A percentile compares a stretch with the other conserved stretches of the same genome.
Evolutionary conservation across 1,140 invertebrate species (phyloP).

Genomic region (Sarcophaga peregrina): DNA sequence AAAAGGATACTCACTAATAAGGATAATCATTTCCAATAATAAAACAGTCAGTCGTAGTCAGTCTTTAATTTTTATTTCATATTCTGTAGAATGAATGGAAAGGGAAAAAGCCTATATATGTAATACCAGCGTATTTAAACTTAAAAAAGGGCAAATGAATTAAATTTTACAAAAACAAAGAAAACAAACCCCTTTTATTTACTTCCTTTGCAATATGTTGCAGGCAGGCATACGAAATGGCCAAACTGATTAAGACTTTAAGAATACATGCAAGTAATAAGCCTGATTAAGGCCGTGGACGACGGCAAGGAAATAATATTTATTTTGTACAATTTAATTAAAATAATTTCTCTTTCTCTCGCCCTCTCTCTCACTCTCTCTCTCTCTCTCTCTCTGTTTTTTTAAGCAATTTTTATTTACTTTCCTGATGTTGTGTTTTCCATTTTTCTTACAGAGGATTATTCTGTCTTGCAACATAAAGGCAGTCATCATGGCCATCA

Average conservation of each 20-base stretch:
- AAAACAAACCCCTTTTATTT: neutral
- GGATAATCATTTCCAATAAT: neutral
- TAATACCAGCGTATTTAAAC: neutral
- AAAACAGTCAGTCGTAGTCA: neutral
- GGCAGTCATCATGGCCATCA: conserved; percentile 49
- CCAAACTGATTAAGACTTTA: too few relatives aligned
- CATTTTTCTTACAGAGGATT: conserved; percentile 56
- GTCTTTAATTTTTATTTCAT: neutral
- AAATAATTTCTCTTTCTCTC: too few relatives aligned
- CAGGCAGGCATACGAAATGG: too few relatives aligned
- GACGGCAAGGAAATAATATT: too few relatives aligned
- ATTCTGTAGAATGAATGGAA: neutral
- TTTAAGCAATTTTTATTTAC: too few relatives aligned
- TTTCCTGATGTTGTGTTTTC: neutral
- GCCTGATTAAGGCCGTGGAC: too few relatives aligned
- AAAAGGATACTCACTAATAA: neutral
- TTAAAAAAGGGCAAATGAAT: conserved; percentile 1
- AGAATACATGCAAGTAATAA: too few relatives aligned
- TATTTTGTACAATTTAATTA: too few relatives aligned
- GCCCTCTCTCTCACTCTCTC: too few relatives aligned
- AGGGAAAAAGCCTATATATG: neutral
- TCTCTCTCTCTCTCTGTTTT: too few relatives aligned
- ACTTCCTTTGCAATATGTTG: too few relatives aligned
- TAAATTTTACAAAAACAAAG: neutral
- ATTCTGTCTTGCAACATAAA: conserved; percentile 22